Conservation (phyloP, 2,797 vertebrate genomes). For the Molothrus ater region DNA sequence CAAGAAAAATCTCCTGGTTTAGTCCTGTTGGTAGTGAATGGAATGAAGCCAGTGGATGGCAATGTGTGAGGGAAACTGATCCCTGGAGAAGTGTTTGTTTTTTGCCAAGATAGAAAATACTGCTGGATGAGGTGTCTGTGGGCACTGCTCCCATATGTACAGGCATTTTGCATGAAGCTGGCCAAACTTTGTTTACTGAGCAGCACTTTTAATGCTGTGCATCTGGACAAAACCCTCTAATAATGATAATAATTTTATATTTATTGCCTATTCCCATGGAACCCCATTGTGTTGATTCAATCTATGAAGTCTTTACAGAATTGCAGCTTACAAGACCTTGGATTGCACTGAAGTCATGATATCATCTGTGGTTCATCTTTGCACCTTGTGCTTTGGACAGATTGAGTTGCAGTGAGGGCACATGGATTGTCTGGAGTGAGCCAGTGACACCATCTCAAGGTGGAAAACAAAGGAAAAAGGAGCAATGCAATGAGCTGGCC, state of each 20-base stretch:
- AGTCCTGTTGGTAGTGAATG: background rate
- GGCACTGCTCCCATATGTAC: background rate
- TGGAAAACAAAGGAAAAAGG: background rate
- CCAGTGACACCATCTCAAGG: fast-evolving
- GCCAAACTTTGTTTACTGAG: background rate
- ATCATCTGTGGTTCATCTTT: background rate
- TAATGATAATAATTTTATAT: background rate
- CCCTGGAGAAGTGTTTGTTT: background rate
- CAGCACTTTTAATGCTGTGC: background rate
- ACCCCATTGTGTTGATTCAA: background rate
- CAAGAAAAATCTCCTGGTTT: background rate
- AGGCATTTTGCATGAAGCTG: background rate
- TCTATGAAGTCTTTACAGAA: fast-evolving
- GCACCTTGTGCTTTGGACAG: background rate
- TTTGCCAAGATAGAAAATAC: background rate
- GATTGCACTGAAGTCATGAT: background rate
- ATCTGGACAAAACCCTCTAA: background rate
- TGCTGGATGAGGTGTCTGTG: background rate
- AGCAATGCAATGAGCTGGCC: background rate
- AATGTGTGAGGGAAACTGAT: background rate
- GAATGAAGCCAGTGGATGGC: background rate
- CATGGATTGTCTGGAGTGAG: background rate
- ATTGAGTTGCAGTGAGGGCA: no score
- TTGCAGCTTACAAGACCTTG: background rate
- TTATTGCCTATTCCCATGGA: background rate